Base-by-base conservation (phyloP, 92 coral and sea anemone species). In the Paragorgia papillata region DNA sequence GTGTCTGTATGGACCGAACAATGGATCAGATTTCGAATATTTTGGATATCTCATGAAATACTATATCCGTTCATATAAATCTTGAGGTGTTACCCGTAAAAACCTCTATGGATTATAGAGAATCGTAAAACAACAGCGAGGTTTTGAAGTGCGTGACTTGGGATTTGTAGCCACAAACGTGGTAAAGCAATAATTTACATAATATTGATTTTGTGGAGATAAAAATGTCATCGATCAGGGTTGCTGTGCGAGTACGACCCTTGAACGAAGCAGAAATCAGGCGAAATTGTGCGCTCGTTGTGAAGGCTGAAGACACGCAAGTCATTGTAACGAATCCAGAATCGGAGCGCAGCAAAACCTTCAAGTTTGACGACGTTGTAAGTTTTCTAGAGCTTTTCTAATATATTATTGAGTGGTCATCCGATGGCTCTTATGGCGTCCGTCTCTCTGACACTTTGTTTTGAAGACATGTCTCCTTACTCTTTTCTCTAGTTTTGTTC, bases 311-410 rank as follows among this genome's bases (percentile, higher is more conserved):
- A 33, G 80, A 71, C 51, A 82, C 88, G 33, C 87, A 90, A 66
- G 80, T 95, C 18, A 83, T 79, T 57, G 99, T 91, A 31, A 58
- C 58, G 22, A 95, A 95, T 79, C 86, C 90, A 0, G 97, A 95
- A 56, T 79, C 82, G 28, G 84, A 84, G 53, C 84, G 86, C 78
- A 83, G 80, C 27, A 95, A 95, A 75, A 66, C 82, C 34, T 95
- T 95, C 80, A 89, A 81, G 59, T 89, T 95, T 58, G 99, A 95
- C 80, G 75, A 79, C 77, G 82, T 90, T 86, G 99, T 95, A 83
- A 70, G 96, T 81, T 12, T 6, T 46, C 15, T 15, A 6, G 2
- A 46, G 15, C 15, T 46, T 46, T 26, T 25, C 70, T 9, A 1
- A 1, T 31, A 21, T 20, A 21, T n/a, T n/a, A n/a, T 22, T 48